These are phyloP conservation scores for Lasioglossum oenotherae DNA, from an alignment of 2,888 invertebrate genomes.

Conservation along the genomic window DNA sequence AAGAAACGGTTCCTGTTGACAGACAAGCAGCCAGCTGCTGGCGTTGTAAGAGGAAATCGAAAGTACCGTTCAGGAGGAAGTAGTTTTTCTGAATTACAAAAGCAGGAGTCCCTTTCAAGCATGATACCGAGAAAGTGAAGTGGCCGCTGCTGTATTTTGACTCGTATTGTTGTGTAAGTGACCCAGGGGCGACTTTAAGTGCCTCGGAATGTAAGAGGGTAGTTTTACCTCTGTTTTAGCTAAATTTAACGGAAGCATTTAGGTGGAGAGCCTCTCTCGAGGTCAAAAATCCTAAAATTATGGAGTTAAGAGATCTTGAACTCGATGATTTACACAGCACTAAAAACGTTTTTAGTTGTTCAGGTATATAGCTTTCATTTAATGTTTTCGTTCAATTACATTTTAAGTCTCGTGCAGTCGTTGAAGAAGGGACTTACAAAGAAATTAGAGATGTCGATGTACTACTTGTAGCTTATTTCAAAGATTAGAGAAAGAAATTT, in stretches of 20 bases:
- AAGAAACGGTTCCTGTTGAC: constrained; percentile 46
- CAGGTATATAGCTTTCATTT: not conserved
- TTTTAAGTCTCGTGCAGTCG: not conserved
- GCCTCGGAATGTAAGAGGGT: not conserved
- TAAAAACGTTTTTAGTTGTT: not conserved
- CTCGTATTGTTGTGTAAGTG: constrained; percentile 5
- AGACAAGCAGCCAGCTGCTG: constrained; percentile 52
- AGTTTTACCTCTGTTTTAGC: not conserved
- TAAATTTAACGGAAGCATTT: not conserved
- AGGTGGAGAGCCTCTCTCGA: not conserved
- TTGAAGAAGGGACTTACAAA: no score
- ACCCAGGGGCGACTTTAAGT: not conserved
- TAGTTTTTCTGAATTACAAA: constrained; percentile 44
- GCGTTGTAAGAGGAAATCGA: constrained; percentile 40
- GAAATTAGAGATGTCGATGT: no score
- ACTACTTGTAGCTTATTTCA: no score
- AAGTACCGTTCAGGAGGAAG: constrained; percentile 34
- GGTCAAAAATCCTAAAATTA: not conserved
- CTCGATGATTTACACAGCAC: not conserved
- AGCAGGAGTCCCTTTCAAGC: constrained; percentile 33
- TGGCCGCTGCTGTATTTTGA: constrained; percentile 5
- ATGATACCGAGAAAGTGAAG: constrained; percentile 14
- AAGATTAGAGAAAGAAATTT: no score
- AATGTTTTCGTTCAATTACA: not conserved
- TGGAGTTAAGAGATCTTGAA: not conserved